A percentile compares a stretch with the other conserved stretches of the same genome.
Evolutionary conservation across 1,140 invertebrate genomes (phyloP).

Genomic region (Ostrea edulis): DNA sequence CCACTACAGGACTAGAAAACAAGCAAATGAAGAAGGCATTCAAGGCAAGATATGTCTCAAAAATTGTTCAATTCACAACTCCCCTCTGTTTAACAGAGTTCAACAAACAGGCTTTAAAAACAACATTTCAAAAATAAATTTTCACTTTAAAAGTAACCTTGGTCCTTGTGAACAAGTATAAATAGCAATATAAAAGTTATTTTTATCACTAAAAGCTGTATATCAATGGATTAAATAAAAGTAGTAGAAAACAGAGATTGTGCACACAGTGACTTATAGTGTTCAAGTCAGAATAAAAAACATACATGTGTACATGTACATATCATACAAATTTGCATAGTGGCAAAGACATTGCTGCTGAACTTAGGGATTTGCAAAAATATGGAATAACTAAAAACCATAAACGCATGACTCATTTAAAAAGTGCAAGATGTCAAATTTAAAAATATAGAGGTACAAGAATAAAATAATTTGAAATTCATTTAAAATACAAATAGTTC

Average conservation of each 20-base stretch:
- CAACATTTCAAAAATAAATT: not conserved
- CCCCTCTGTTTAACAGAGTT: constrained; percentile 25
- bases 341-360: constrained; percentile 19
- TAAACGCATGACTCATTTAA: not conserved
- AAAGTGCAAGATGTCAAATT: not conserved
- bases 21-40: constrained; percentile 1
- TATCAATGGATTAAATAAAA: not conserved
- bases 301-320: not conserved
- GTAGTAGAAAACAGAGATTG: not conserved
- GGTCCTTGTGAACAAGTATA: not conserved
- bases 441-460: not conserved
- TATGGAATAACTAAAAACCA: constrained; percentile 17
- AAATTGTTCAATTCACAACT: constrained; percentile 19
- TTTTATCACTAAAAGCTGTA: constrained; percentile 11
- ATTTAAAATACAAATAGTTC: not conserved
- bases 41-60: constrained; percentile 26
- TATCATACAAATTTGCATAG: not conserved
- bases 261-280: not conserved
- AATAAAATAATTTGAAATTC: not conserved
- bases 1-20: constrained; percentile 10
- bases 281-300: constrained; percentile 10
- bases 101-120: constrained; percentile 1
- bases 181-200: constrained; percentile 9
- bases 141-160: not conserved
- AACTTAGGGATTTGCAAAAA: constrained; percentile 27